These are phyloP conservation scores for Lynx canadensis DNA, from an alignment of 2,113 vertebrate species.

Conservation along the genomic window DNA sequence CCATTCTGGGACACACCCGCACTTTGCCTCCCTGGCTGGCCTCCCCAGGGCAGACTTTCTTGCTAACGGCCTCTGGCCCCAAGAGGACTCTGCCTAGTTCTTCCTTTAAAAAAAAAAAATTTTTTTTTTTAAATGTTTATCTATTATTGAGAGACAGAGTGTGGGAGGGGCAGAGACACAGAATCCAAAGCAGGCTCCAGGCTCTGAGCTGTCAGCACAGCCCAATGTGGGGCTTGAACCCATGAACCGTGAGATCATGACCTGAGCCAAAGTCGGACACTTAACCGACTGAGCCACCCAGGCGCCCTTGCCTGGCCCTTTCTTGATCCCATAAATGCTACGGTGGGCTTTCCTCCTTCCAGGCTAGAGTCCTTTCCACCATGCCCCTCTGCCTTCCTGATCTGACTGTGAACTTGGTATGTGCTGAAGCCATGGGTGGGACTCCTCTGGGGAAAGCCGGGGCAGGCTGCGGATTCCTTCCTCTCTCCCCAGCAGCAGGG, in stretches of 20 bases:
- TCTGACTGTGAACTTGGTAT: background rate
- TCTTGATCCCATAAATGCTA: background rate
- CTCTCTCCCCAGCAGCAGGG: conserved; percentile 9
- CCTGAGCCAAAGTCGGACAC: no score
- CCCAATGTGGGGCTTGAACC: no score
- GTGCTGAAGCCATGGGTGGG: background rate
- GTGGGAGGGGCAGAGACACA: no score
- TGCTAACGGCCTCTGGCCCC: background rate
- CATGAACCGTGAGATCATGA: no score
- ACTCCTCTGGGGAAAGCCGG: background rate
- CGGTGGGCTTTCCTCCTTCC: background rate
- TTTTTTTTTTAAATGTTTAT: no score
- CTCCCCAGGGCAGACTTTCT: background rate
- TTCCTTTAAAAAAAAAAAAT: background rate
- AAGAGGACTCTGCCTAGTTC: background rate
- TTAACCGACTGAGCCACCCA: no score
- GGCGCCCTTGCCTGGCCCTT: background rate
- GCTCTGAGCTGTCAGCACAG: no score
- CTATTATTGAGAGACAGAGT: no score
- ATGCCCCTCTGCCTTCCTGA: background rate
- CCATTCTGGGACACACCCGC: background rate
- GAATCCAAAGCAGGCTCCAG: no score
- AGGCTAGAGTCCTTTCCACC: background rate
- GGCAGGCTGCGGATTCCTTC: background rate
- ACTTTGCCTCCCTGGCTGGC: background rate